Conservation (phyloP, 2,113 vertebrate genomes). For the Silurus meridionalis region DNA sequence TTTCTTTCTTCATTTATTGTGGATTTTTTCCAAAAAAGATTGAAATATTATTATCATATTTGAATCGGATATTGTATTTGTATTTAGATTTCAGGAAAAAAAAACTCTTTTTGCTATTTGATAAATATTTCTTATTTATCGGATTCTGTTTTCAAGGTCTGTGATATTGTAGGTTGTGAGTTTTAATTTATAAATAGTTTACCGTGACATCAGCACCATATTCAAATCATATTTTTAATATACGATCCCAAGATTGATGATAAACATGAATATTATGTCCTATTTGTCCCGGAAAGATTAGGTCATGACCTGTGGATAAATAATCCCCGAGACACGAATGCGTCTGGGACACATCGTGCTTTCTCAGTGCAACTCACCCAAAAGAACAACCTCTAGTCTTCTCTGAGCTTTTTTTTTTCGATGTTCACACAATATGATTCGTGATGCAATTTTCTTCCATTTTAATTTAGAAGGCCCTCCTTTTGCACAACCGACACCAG, state of each 20-base stretch:
- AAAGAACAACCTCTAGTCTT: not conserved
- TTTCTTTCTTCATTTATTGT: not conserved
- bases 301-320: not conserved
- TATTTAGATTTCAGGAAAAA: not conserved
- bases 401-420: not conserved
- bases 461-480: not conserved
- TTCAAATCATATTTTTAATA: not conserved
- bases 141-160: not conserved
- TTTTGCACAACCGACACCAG: not conserved
- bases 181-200: not conserved
- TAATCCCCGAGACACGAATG: constrained; percentile 2
- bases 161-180: not conserved
- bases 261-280: not conserved
- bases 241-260: not conserved
- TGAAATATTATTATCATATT: not conserved
- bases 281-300: not conserved
- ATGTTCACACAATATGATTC: not conserved
- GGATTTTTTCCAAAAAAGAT: constrained; percentile 18
- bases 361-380: not conserved
- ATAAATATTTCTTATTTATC: not conserved
- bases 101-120: not conserved
- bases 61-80: not conserved
- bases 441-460: not conserved
- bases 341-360: not conserved
- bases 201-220: not conserved